phyloP scores from a whole-genome alignment of 2,888 invertebrate genomes.

The Dioctria linearis region DNA sequence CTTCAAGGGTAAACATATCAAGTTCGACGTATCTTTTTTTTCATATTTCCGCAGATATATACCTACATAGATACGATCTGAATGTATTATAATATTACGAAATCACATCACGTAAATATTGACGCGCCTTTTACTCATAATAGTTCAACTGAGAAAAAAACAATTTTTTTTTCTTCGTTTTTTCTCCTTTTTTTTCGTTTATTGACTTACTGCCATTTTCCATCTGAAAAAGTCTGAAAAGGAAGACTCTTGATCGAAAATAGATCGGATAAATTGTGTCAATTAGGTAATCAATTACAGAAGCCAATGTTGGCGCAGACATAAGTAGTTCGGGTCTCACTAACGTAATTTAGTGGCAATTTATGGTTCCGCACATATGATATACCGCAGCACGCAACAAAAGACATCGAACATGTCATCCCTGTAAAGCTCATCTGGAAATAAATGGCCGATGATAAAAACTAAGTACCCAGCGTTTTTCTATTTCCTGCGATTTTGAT shows the following conservation, averaged over 20 bases:
- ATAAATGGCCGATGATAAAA: slow-evolving; percentile 42
- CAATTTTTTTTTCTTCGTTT: too few relatives aligned
- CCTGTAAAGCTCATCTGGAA: slow-evolving; percentile 23
- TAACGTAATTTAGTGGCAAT: slow-evolving; percentile 42
- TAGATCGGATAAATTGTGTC: slow-evolving; percentile 45
- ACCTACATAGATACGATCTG: too few relatives aligned
- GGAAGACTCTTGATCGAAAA: slow-evolving; percentile 34
- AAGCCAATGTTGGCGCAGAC: slow-evolving; percentile 21
- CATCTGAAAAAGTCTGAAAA: slow-evolving; percentile 18
- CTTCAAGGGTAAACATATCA: too few relatives aligned
- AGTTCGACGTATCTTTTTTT: too few relatives aligned
- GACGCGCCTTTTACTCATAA: too few relatives aligned
- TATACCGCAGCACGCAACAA: slow-evolving; percentile 44
- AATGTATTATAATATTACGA: too few relatives aligned
- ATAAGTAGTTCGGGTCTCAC: slow-evolving; percentile 13
- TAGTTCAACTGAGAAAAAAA: too few relatives aligned
- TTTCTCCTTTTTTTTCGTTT: too few relatives aligned
- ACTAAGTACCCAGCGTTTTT: slow-evolving; percentile 43
- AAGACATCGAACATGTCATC: slow-evolving; percentile 40
- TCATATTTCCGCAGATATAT: too few relatives aligned
- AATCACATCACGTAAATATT: too few relatives aligned
- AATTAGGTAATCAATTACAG: slow-evolving; percentile 49
- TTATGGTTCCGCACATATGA: slow-evolving; percentile 27
- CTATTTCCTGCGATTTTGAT: slow-evolving; percentile 49
- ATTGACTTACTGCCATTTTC: too few relatives aligned